These are phyloP conservation scores for Dicrurus megarhynchus DNA, from an alignment of 2,113 vertebrate genomes.

Conservation along the genomic window DNA sequence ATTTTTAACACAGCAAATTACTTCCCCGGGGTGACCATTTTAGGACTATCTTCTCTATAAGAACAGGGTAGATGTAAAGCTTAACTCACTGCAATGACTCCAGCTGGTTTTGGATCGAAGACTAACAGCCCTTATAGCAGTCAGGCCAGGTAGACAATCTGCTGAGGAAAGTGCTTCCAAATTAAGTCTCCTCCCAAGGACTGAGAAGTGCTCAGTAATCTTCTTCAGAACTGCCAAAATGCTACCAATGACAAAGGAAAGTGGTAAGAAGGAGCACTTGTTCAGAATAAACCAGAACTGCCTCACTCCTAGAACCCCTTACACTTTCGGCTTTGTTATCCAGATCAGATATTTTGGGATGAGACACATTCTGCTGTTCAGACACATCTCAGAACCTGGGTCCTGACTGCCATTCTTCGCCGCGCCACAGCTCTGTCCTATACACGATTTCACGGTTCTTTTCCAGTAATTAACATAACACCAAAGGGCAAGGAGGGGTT, in stretches of 20 bases:
- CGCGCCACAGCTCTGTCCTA: background rate
- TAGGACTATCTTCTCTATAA: background rate
- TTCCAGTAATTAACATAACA: conserved; percentile 58
- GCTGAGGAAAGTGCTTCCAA: background rate
- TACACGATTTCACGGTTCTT: conserved; percentile 3
- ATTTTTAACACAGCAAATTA: background rate
- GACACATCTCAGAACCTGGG: background rate
- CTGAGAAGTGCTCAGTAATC: background rate
- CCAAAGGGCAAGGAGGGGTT: conserved; percentile 14
- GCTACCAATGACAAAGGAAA: background rate
- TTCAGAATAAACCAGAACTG: background rate
- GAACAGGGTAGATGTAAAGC: background rate
- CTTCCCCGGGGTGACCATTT: background rate
- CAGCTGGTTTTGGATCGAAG: background rate
- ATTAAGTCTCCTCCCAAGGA: background rate
- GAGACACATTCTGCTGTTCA: background rate
- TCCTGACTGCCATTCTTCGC: conserved; percentile 13
- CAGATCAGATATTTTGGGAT: background rate
- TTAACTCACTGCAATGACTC: background rate
- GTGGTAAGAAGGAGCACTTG: background rate
- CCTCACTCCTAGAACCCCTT: background rate
- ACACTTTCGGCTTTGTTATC: background rate
- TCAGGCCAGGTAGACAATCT: background rate
- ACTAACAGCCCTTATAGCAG: background rate
- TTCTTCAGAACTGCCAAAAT: background rate